These are phyloP conservation scores for Thyatira batis DNA, from an alignment of 2,888 invertebrate genomes.

Conservation along the genomic window DNA sequence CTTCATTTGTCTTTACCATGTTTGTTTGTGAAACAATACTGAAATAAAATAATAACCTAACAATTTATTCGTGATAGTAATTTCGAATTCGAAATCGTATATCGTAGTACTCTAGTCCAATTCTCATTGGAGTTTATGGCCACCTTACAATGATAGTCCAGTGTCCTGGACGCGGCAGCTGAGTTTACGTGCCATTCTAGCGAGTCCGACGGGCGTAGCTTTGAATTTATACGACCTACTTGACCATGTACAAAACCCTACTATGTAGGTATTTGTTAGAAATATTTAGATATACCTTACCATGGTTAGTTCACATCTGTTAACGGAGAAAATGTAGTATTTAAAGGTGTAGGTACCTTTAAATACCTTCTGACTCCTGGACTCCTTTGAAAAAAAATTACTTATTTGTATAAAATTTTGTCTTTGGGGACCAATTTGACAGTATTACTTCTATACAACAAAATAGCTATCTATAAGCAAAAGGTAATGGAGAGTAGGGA, in stretches of 20 bases:
- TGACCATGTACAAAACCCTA: slow-evolving; percentile 35
- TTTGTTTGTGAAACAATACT: not conserved
- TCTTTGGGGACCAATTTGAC: no score
- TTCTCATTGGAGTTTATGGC: not conserved
- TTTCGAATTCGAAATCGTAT: not conserved
- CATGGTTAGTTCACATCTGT: no score
- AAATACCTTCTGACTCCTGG: no score
- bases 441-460: no score
- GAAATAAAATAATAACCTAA: not conserved
- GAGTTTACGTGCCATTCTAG: slow-evolving; percentile 45
- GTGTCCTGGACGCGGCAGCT: slow-evolving; percentile 30
- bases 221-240: slow-evolving; percentile 71
- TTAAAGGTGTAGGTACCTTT: no score
- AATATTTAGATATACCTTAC: slow-evolving; percentile 22
- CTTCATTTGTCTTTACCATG: not conserved
- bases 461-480: not conserved
- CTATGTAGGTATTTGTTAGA: slow-evolving; percentile 44
- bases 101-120: not conserved
- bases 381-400: no score
- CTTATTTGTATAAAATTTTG: no score
- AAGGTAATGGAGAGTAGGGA: not conserved
- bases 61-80: not conserved
- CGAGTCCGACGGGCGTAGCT: slow-evolving; percentile 32
- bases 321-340: no score
- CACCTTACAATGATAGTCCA: slow-evolving; percentile 21